Conservation (phyloP, 2,797 vertebrate species). For the Propithecus deckenii region DNA sequence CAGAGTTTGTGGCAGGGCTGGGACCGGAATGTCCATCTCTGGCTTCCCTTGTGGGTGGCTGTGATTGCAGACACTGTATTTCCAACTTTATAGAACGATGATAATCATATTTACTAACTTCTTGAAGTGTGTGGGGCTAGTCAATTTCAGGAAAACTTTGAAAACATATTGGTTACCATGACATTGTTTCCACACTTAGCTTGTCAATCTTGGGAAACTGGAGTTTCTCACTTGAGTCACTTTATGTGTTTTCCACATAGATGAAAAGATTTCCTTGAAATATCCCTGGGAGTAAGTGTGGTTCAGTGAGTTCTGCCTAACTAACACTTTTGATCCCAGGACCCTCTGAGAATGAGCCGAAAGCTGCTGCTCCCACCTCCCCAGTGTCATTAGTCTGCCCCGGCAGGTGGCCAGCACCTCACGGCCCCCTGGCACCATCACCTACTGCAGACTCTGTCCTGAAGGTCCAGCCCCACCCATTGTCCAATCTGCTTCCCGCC, state of each 20-base stretch:
- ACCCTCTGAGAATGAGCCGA: background rate
- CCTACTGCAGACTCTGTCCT: background rate
- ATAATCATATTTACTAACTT: slow-evolving; percentile 40
- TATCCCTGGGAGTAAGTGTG: background rate
- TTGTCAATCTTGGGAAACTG: slow-evolving; percentile 1
- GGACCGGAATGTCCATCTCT: background rate
- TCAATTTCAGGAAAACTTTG: slow-evolving; percentile 46
- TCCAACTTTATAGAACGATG: slow-evolving; percentile 11
- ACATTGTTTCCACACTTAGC: background rate
- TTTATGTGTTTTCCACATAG: background rate
- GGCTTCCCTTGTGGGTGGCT: background rate
- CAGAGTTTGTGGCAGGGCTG: background rate
- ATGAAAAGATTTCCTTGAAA: slow-evolving; percentile 35
- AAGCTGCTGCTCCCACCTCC: background rate
- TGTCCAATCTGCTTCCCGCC: background rate
- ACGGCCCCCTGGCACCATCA: background rate
- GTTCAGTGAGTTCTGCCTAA: background rate
- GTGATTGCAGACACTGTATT: background rate
- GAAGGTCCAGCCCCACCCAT: background rate
- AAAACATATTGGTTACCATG: slow-evolving; percentile 39
- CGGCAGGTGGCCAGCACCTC: background rate
- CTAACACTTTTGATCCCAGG: background rate
- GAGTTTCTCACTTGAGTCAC: background rate
- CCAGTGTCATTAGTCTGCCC: background rate
- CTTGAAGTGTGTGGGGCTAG: background rate